Conservation (phyloP, 2,888 invertebrate genomes). For the Yponomeuta malinellus region DNA sequence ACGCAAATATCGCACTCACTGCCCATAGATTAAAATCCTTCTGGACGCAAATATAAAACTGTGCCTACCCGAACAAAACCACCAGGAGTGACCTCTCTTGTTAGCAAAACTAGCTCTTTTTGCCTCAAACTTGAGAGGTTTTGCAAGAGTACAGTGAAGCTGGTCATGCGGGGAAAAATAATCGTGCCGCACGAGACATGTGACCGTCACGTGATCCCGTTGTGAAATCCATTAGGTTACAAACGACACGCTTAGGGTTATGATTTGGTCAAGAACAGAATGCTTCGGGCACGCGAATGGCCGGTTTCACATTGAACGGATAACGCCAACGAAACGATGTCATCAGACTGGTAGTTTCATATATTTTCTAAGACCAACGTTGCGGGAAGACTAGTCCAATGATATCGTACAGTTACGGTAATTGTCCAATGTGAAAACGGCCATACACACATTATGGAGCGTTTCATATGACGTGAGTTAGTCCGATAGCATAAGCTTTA, state of each 20-base stretch:
- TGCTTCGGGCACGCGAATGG: too few relatives aligned
- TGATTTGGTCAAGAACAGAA: not conserved
- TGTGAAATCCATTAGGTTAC: constrained; percentile 39
- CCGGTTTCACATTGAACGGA: too few relatives aligned
- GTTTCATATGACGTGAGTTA: too few relatives aligned
- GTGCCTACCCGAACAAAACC: not conserved
- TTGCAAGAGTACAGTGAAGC: not conserved
- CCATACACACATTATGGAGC: too few relatives aligned
- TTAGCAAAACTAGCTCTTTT: not conserved
- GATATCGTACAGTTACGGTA: too few relatives aligned
- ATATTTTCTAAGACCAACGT: too few relatives aligned
- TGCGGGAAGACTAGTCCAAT: too few relatives aligned
- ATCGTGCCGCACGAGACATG: constrained; percentile 49
- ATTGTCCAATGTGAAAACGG: too few relatives aligned
- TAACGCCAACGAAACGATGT: too few relatives aligned
- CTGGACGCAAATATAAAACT: not conserved
- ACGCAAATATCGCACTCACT: not conserved
- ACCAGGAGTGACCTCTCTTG: not conserved
- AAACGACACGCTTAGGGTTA: not conserved
- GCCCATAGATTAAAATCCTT: not conserved
- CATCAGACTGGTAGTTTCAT: too few relatives aligned
- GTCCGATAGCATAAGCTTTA: too few relatives aligned
- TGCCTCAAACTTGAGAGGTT: not conserved
- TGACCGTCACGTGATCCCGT: constrained; percentile 43
- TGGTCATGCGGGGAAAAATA: constrained; percentile 32